Evolutionary conservation across 2,797 vertebrate species (phyloP), one percentile per base, ranked within the genome.

Genomic region (Carduelis carduelis): DNA sequence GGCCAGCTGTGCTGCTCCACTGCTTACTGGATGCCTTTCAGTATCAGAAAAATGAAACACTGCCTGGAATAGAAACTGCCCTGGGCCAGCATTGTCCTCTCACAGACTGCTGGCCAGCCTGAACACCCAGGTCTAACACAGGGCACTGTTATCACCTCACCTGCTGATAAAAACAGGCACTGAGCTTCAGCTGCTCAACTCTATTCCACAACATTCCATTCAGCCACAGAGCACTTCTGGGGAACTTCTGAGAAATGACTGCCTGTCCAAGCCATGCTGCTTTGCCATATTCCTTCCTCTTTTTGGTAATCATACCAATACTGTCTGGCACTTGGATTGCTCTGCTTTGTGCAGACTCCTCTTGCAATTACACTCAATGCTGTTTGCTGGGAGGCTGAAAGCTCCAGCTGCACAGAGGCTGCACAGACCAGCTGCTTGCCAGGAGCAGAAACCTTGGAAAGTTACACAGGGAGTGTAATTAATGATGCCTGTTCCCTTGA

Each of bases 381-480:
- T 52, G 39, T 68, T 92, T 83, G 49, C 71, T 53, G 35, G 18
- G 41, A 91, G 37, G 55, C 59, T 82, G 85, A 75, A 85, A 60
- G 44, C 66, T 79, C 26, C 66, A 91, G 24, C 61, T 93, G 41
- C 60, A 47, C 60, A 84, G 60, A 8, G 20, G 64, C 37, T 93
- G 65, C 57, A 69, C 7, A 82, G 80, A 65, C 21, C 71, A 91
- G 61, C 43, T 92, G 43, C 86, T 60, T 60, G 78, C 65, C 74
- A 66, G 77, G 83, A 93, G 59, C 14, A 87, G 75, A 80, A 92
- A 50, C 41, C 43, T 84, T 76, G 74, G 79, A 68, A 91, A 96
- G 60, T 28, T 26, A 63, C 49, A 44, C 14, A 68, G 26, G 76
- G 80, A 88, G 34, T 50, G 37, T 65, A 83, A 95, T 34, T 71